Evolutionary conservation across 2,888 invertebrate species (phyloP).

Genomic region (Epiblema foenella): DNA sequence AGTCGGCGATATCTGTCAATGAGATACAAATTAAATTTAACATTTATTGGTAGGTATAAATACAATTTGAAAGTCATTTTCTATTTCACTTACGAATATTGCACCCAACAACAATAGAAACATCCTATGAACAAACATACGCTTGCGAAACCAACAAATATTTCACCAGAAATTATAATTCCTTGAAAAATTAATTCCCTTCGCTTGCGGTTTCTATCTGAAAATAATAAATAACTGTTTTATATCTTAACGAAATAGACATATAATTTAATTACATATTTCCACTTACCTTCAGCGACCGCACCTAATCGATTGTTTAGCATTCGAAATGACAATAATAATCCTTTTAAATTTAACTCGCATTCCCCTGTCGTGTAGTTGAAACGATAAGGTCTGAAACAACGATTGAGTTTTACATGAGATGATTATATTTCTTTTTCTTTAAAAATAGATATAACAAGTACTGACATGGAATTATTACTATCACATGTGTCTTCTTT

Average conservation of each 20-base stretch:
- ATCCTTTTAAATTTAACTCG: constrained; percentile 57
- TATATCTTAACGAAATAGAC: background rate
- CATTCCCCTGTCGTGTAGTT: constrained; percentile 63
- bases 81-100: constrained; percentile 33
- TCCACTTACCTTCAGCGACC: constrained; percentile 11
- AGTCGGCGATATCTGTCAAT: constrained; percentile 20
- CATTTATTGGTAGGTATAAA: too few species aligned
- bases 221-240: background rate
- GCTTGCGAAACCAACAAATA: constrained; percentile 30
- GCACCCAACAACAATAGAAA: constrained; percentile 35
- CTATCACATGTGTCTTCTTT: constrained; percentile 64
- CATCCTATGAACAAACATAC: constrained; percentile 15
- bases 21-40: background rate
- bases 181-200: constrained; percentile 36
- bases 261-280: background rate
- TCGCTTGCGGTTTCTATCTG: constrained; percentile 29
- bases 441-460: background rate
- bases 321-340: constrained; percentile 52
- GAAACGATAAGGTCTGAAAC: constrained; percentile 62
- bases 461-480: constrained; percentile 53
- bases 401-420: constrained; percentile 10
- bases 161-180: constrained; percentile 24
- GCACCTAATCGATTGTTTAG: constrained; percentile 19
- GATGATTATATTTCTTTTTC: background rate
- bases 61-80: background rate